Evolutionary conservation across 2,888 invertebrate species (phyloP), one percentile per base, ranked within the genome.

Genomic region (Drosophila merina): DNA sequence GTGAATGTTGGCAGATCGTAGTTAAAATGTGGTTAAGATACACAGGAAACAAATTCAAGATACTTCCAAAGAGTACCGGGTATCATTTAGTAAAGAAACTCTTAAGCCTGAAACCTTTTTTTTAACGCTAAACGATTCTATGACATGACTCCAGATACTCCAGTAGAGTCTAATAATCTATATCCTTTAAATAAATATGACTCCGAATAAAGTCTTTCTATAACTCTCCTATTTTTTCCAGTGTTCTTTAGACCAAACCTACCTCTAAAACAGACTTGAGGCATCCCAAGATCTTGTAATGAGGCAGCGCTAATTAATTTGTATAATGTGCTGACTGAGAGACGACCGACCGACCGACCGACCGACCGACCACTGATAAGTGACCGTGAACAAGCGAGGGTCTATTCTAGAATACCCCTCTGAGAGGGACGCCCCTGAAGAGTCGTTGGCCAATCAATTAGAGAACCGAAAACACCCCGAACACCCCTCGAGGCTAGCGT

Each of bases 281-380:
- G 36, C 36, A 36, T 36, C 36, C 36, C 5, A 36, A 26, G 36
- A 42, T 20, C 52, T 72, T 45, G 58, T 67, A 73, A 73, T 73
- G 72, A 74, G 66, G 47, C 72, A 50, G 40, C 48, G 74, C 58
- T 82, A 82, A 82, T 86, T 77, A 82, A 86, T 80, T 80, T 86
- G 74, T 82, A 73, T 74, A 83, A 80, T 80, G 72, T 73, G 80
- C 75, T 77, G 82, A 83, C 72, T 75, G 75, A 79, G 77, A 74
- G 49, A 55, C 36, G 36, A 36, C 36, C 70, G 14, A 14, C 14
- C 20, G 1, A 20, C 20, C 20, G 14, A 14, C 1, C 1, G 20
- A 20, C 20, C 20, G 14, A 14, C 14, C 14, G 56, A 49, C 57
- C 38, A 55, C 74, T 55, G 77, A 76, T 75, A 83, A 84, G 68